Percentiles rank a stretch among this genome's conserved stretches.
Evolutionary conservation across 2,113 vertebrate species (phyloP).

Genomic region (Callorhinus ursinus): DNA sequence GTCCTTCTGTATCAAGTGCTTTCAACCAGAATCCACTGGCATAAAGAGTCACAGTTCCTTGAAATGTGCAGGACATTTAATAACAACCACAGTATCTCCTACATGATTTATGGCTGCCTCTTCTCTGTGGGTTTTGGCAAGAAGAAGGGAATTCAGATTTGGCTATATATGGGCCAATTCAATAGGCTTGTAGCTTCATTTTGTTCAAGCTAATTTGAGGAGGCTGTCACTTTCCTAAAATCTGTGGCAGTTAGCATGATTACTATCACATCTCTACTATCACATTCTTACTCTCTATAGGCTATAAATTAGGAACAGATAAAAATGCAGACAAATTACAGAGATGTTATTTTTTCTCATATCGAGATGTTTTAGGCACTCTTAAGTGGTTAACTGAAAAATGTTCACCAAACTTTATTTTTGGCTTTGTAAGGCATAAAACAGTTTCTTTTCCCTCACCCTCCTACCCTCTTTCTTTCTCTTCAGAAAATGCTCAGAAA

Average conservation of each 20-base stretch:
- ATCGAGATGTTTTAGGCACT: slow-evolving; percentile 63
- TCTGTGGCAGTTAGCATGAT: slow-evolving; percentile 58
- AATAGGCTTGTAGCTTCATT: slow-evolving; percentile 47
- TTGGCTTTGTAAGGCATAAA: background rate
- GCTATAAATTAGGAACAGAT: slow-evolving; percentile 65
- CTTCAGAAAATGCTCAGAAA: background rate
- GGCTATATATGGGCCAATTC: slow-evolving; percentile 47
- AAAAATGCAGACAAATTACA: slow-evolving; percentile 66
- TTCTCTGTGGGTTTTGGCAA: slow-evolving; percentile 52
- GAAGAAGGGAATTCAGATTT: slow-evolving; percentile 71
- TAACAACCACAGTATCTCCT: slow-evolving; percentile 56
- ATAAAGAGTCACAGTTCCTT: slow-evolving; percentile 66
- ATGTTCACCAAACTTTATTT: background rate
- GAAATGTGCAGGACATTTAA: slow-evolving; percentile 60
- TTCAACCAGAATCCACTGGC: slow-evolving; percentile 74
- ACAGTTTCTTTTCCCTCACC: background rate
- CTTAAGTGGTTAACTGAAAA: slow-evolving; percentile 63
- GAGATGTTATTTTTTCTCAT: slow-evolving; percentile 17
- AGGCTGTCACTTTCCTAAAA: slow-evolving; percentile 70
- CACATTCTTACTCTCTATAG: slow-evolving; percentile 54
- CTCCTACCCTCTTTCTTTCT: background rate
- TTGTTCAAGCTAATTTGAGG: slow-evolving; percentile 76
- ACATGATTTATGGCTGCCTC: slow-evolving; percentile 65
- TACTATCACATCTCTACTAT: slow-evolving; percentile 62
- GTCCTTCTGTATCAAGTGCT: background rate